These are phyloP conservation scores for Bilobella aurantiaca DNA, from an alignment of 1,140 invertebrate species.

Conservation along the genomic window DNA sequence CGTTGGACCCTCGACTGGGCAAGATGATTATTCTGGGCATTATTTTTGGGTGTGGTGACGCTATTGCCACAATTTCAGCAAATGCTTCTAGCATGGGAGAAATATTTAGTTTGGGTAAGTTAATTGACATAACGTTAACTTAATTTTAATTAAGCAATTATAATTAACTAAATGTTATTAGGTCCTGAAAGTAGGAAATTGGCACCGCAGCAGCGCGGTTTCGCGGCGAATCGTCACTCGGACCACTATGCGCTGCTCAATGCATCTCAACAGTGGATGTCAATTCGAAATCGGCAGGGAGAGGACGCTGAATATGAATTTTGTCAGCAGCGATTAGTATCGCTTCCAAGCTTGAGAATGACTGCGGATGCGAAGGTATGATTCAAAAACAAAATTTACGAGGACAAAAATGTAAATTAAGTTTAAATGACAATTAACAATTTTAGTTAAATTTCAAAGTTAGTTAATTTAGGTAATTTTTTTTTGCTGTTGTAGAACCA, in stretches of 20 bases:
- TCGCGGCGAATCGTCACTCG: slow-evolving; percentile 74
- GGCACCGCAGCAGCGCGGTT: slow-evolving; percentile 62
- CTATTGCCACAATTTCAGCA: slow-evolving; percentile 83
- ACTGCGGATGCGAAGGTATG: slow-evolving; percentile 77
- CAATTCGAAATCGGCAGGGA: slow-evolving; percentile 55
- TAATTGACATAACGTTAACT: not conserved
- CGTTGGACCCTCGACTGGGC: slow-evolving; percentile 81
- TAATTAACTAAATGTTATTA: too few relatives aligned
- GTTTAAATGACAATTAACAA: too few relatives aligned
- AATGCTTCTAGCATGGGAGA: slow-evolving; percentile 86
- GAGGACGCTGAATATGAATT: slow-evolving; percentile 69
- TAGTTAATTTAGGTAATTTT: too few relatives aligned
- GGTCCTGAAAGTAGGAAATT: slow-evolving; percentile 48
- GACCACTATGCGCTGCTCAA: slow-evolving; percentile 93
- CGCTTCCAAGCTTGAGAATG: slow-evolving; percentile 73
- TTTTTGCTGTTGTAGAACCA: slow-evolving; percentile 56
- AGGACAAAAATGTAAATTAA: too few relatives aligned
- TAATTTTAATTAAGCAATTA: slow-evolving; percentile 26
- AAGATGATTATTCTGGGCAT: slow-evolving; percentile 89
- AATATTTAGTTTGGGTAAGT: slow-evolving; percentile 60
- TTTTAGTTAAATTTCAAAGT: too few relatives aligned
- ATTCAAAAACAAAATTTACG: slow-evolving; percentile 1
- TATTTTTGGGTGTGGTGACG: slow-evolving; percentile 75
- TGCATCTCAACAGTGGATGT: slow-evolving; percentile 81
- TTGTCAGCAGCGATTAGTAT: slow-evolving; percentile 82